Evolutionary conservation across 2,113 vertebrate genomes (phyloP).

Genomic region (Paramisgurnus dabryanus): DNA sequence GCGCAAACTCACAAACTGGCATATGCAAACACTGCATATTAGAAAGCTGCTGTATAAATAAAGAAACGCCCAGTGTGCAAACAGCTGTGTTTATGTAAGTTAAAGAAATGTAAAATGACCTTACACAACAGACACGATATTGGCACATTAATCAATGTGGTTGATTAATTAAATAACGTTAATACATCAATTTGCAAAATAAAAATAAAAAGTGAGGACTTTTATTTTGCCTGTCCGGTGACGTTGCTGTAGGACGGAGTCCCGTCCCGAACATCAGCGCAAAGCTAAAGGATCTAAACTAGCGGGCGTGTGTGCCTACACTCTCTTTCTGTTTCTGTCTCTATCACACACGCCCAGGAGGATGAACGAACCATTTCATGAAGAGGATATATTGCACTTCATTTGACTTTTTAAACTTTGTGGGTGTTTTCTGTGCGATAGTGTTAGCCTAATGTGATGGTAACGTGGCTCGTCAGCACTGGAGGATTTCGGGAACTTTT

Average conservation of each 20-base stretch:
- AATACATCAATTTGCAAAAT: no score
- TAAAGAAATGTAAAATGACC: conserved; percentile 6
- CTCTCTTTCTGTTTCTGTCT: conserved; percentile 1
- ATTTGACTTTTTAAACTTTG: conserved; percentile 12
- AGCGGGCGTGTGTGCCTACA: background rate
- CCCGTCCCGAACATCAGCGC: background rate
- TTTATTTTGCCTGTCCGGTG: conserved; percentile 35
- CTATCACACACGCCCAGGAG: background rate
- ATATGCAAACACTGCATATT: background rate
- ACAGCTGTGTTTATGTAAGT: background rate
- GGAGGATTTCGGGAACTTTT: conserved; percentile 32
- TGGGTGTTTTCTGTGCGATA: background rate
- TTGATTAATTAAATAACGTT: background rate
- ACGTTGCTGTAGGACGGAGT: background rate
- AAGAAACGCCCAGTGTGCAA: conserved; percentile 20
- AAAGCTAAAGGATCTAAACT: conserved; percentile 26
- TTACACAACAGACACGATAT: background rate
- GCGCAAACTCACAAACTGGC: background rate
- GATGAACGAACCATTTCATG: background rate
- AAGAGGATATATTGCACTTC: background rate
- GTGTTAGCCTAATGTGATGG: conserved; percentile 16
- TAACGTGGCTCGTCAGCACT: conserved; percentile 31
- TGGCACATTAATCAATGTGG: background rate
- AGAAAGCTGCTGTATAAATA: background rate
- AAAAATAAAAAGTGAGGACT: background rate